Evolutionary conservation across 1,140 invertebrate genomes (phyloP).

Genomic region (Littorina saxatilis): DNA sequence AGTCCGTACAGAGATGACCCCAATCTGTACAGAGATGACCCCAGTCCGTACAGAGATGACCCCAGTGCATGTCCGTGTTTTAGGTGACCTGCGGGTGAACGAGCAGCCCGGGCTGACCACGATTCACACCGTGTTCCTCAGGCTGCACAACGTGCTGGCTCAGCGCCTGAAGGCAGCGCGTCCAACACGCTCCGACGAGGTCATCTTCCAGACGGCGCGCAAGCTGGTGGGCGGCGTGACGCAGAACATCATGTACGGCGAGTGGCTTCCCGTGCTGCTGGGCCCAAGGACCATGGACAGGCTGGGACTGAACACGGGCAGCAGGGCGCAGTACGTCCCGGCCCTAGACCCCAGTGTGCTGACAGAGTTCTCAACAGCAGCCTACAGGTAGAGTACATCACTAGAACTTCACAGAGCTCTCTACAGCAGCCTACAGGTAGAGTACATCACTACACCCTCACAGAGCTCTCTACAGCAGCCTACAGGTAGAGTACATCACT

Average conservation of each 20-base stretch:
- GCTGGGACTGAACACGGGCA: constrained; percentile 30
- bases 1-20: no score
- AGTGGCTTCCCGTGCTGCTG: constrained; percentile 94
- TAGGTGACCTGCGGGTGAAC: constrained; percentile 84
- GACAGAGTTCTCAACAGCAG: constrained; percentile 79
- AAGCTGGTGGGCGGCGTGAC: constrained; percentile 90
- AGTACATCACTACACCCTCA: no score
- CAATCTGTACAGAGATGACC: no score
- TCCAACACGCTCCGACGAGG: constrained; percentile 10
- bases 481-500: no score
- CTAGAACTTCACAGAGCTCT: no score
- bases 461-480: no score
- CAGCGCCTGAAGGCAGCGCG: constrained; percentile 52
- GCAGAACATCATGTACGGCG: constrained; percentile 95
- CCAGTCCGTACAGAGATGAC: no score
- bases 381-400: no score
- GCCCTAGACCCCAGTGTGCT: constrained; percentile 79
- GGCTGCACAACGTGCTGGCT: constrained; percentile 97
- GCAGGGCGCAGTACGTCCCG: constrained; percentile 72
- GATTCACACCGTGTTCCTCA: constrained; percentile 98
- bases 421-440: no score
- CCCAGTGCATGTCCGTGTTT: background rate
- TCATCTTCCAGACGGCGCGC: constrained; percentile 83
- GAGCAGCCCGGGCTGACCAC: constrained; percentile 91
- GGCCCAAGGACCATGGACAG: constrained; percentile 75